A percentile compares a stretch with the other conserved stretches of the same genome.
Conservation (phyloP, 1,140 invertebrate species). For the Drosophila nannoptera region DNA sequence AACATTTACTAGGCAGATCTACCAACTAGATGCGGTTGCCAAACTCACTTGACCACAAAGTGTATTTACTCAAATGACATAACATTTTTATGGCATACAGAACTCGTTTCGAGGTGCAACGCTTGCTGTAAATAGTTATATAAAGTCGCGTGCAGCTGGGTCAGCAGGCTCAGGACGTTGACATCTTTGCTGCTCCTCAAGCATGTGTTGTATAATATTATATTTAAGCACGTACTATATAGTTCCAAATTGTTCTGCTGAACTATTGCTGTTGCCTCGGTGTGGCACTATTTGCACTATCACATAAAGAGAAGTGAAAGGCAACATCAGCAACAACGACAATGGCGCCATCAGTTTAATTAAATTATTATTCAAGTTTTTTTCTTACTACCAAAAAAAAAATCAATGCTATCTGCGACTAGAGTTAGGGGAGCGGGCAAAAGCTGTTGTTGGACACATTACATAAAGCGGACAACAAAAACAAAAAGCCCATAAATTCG, state of each 20-base stretch:
- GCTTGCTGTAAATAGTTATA: constrained; percentile 33
- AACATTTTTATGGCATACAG: constrained; percentile 28
- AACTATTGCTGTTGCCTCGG: constrained; percentile 14
- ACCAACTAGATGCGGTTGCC: constrained; percentile 33
- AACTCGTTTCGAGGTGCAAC: constrained; percentile 46
- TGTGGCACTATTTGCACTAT: constrained; percentile 8
- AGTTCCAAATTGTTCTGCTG: constrained; percentile 37
- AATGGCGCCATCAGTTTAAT: constrained; percentile 52
- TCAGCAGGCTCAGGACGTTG: constrained; percentile 41
- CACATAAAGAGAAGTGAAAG: constrained; percentile 56
- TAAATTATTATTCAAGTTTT: constrained; percentile 61
- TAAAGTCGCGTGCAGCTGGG: constrained; percentile 48
- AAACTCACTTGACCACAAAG: constrained; percentile 21
- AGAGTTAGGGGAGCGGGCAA: not conserved
- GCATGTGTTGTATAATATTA: constrained; percentile 22
- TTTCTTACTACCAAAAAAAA: constrained; percentile 44
- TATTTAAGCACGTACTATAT: constrained; percentile 33
- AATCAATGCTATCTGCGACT: constrained; percentile 54
- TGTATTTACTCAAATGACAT: constrained; percentile 44
- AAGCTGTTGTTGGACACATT: constrained; percentile 44
- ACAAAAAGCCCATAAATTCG: constrained; percentile 51
- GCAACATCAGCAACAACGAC: constrained; percentile 21
- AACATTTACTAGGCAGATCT: constrained; percentile 19
- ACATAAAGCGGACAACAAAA: constrained; percentile 49
- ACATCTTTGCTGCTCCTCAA: not conserved